A percentile compares a stretch with the other conserved stretches of the same genome.
Conservation (phyloP, 2,113 vertebrate genomes). For the Elachura formosa region DNA sequence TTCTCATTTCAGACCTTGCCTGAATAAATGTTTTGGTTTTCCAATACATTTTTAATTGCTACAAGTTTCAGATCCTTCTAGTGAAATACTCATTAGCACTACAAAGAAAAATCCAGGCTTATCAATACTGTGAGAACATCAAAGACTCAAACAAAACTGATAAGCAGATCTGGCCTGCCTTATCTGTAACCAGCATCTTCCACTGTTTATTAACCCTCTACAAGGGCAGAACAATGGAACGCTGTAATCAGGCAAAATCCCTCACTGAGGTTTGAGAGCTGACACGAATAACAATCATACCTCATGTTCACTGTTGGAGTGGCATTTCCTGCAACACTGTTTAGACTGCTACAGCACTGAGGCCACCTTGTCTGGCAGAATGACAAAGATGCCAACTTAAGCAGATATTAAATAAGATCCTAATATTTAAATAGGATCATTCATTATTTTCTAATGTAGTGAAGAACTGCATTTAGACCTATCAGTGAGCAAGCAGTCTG, state of each 20-base stretch:
- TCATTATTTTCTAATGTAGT: background rate
- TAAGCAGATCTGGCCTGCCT: background rate
- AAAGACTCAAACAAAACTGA: conserved; percentile 14
- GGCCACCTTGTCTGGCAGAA: background rate
- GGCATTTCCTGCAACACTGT: background rate
- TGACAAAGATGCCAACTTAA: background rate
- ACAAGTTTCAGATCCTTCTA: background rate
- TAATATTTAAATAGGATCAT: background rate
- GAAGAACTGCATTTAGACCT: background rate
- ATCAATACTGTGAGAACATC: conserved; percentile 7
- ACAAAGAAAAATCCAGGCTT: conserved; percentile 16
- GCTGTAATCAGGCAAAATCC: background rate
- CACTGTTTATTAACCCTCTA: background rate
- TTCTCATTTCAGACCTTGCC: background rate
- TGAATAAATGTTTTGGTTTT: background rate
- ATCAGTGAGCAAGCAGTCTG: background rate
- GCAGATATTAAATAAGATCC: background rate
- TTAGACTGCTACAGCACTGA: background rate
- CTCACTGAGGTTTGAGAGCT: background rate
- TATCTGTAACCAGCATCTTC: conserved; percentile 8
- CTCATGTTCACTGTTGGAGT: background rate
- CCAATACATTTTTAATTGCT: background rate
- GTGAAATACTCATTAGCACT: conserved; percentile 10
- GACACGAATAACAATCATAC: background rate
- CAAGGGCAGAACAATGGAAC: background rate